Evolutionary conservation across 2,888 invertebrate species (phyloP), one percentile per base, ranked within the genome.

Genomic region (Alsophila aescularia): DNA sequence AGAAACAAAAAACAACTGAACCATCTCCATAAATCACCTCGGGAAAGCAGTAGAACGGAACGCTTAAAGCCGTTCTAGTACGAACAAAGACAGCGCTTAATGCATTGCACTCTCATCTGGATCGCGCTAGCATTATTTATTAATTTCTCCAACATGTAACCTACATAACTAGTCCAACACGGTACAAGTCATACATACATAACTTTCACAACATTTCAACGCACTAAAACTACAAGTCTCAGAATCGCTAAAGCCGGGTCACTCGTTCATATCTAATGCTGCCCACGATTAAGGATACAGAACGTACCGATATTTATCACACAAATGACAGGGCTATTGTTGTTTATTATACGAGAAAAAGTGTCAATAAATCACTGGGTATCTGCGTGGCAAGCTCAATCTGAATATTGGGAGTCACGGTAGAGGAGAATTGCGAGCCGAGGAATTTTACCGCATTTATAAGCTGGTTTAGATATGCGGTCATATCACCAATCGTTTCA

Each of bases 301-400:
- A 62, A 57, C 62, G 58, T 59, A 53, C 57, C 58, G 52, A 53
- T 64, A 75, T 72, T 70, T 72, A 70, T 69, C 68, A 70, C 64
- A 58, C 62, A 70, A 72, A 75, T 67, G 70, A 66, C 72, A 70
- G 64, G 63, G 62, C 66, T 69, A 73, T 75, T 73, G 74, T 76
- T 76, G 74, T 76, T 73, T 74, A 70, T 71, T 68, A 69, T 72
- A 66, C 69, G 64, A 72, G 67, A 69, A 75, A 73, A 75, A 73
- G 69, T 73, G 72, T 71, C 70, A 63, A 77, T 79, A 77, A 79
- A 79, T 79, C 76, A 76, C 67, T 29, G 49, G 58, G 64, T 74
- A 76, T 77, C 76, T 74, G 67, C 70, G 64, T 63, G 66, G 51
- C 13, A 18, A 24, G 62, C 67, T 66, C 72, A 67, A 73, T 76